Evolutionary conservation across 2,888 invertebrate species (phyloP).

Genomic region (Dolichomitus sp.): DNA sequence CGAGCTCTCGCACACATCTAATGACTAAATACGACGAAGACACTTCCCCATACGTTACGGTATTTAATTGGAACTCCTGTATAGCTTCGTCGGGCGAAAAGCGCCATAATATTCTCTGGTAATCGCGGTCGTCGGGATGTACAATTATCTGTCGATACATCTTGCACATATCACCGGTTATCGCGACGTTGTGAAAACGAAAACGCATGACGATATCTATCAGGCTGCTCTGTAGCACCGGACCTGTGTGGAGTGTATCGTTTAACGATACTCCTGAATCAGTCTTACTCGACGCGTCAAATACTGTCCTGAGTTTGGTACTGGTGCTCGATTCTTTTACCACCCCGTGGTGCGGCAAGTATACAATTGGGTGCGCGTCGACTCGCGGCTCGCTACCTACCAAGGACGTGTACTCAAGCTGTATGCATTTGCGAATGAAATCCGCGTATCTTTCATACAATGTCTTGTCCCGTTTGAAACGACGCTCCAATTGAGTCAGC

Average conservation of each 20-base stretch:
- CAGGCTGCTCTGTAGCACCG: constrained; percentile 73
- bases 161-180: constrained; percentile 76
- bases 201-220: constrained; percentile 74
- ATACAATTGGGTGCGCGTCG: constrained; percentile 22
- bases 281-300: constrained; percentile 43
- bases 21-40: constrained; percentile 71
- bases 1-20: constrained; percentile 66
- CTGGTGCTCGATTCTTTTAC: constrained; percentile 29
- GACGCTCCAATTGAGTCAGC: constrained; percentile 67
- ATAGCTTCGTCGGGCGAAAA: constrained; percentile 53
- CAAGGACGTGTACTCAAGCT: constrained; percentile 68
- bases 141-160: constrained; percentile 77
- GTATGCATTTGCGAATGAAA: constrained; percentile 71
- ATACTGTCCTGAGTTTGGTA: constrained; percentile 34
- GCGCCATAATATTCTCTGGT: constrained; percentile 74
- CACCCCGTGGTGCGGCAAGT: constrained; percentile 40
- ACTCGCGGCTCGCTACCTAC: not conserved
- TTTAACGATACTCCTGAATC: constrained; percentile 73
- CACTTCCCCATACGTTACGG: constrained; percentile 71
- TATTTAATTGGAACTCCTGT: constrained; percentile 64
- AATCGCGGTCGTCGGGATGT: constrained; percentile 66
- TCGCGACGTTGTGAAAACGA: constrained; percentile 70
- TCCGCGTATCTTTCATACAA: constrained; percentile 61
- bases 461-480: constrained; percentile 47
- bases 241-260: constrained; percentile 73